A percentile compares a stretch with the other conserved stretches of the same genome.
These are phyloP conservation scores for Hyles lineata DNA, from an alignment of 2,888 invertebrate genomes.

Conservation along the genomic window DNA sequence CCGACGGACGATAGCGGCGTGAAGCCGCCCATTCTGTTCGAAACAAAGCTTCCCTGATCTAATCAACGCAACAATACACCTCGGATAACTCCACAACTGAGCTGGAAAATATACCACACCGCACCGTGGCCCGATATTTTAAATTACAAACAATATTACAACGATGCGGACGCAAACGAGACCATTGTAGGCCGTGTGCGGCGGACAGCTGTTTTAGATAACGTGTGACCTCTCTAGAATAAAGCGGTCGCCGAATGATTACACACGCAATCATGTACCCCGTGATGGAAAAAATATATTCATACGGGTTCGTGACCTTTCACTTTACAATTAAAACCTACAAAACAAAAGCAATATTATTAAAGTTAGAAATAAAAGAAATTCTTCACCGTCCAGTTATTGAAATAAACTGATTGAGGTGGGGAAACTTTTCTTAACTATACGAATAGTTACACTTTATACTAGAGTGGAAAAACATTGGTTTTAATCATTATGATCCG, in stretches of 20 bases:
- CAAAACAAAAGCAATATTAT: neutral
- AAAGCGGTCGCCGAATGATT: slow-evolving; percentile 69
- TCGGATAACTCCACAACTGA: slow-evolving; percentile 73
- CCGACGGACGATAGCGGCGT: slow-evolving; percentile 66
- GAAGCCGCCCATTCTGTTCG: slow-evolving; percentile 66
- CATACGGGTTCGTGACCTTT: slow-evolving; percentile 1
- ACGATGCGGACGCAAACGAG: slow-evolving; percentile 74
- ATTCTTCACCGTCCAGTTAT: neutral
- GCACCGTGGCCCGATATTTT: slow-evolving; percentile 73
- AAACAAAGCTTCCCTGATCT: slow-evolving; percentile 80
- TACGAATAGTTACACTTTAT: no score
- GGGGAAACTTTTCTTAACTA: neutral
- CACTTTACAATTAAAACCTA: neutral
- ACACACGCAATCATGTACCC: slow-evolving; percentile 58
- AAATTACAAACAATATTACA: slow-evolving; percentile 82
- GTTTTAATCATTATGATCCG: no score
- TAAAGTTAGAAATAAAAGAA: neutral
- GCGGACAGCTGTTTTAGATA: slow-evolving; percentile 82
- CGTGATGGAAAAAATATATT: slow-evolving; percentile 36
- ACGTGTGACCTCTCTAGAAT: slow-evolving; percentile 77
- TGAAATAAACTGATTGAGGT: neutral
- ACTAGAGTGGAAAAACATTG: no score
- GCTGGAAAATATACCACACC: slow-evolving; percentile 70
- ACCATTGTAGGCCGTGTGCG: slow-evolving; percentile 75
- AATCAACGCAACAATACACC: slow-evolving; percentile 82